Conservation (phyloP, 1,140 invertebrate species). For the Lucilia sericata region DNA sequence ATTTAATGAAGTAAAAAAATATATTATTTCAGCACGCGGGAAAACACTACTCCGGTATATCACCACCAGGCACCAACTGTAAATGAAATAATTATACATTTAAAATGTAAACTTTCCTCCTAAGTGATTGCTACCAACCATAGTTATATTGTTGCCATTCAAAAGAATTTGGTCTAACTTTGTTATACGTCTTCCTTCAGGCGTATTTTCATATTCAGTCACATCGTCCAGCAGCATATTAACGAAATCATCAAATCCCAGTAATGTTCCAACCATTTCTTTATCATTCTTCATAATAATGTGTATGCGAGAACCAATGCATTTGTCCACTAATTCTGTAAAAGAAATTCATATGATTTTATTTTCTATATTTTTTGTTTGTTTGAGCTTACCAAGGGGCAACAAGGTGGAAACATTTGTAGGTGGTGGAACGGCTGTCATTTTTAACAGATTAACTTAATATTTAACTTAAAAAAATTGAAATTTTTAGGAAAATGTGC, state of each 20-base stretch:
- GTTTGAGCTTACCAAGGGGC: conserved; percentile 72
- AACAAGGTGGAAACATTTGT: conserved; percentile 80
- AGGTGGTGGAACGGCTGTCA: conserved; percentile 65
- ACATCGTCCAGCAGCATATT: conserved; percentile 96
- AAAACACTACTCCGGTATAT: conserved; percentile 72
- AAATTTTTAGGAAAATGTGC: neutral
- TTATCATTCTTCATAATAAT: conserved; percentile 99
- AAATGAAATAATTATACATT: conserved; percentile 58
- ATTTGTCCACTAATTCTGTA: conserved; percentile 98
- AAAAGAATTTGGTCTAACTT: conserved; percentile 98
- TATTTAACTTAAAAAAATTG: neutral
- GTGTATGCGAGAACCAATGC: conserved; percentile 98
- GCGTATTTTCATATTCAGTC: conserved; percentile 94
- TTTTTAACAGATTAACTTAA: conserved; percentile 37
- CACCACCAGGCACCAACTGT: conserved; percentile 77
- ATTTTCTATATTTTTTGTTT: neutral
- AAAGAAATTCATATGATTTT: conserved; percentile 32
- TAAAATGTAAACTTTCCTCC: neutral
- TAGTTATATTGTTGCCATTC: conserved; percentile 99
- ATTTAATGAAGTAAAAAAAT: neutral
- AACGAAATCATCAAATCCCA: conserved; percentile 99
- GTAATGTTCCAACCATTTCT: conserved; percentile 97
- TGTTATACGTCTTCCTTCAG: conserved; percentile 95
- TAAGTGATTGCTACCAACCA: conserved; percentile 74
- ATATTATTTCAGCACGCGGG: neutral